phyloP scores from a whole-genome alignment of 2,113 vertebrate genomes.

The Glaucidium brasilianum region DNA sequence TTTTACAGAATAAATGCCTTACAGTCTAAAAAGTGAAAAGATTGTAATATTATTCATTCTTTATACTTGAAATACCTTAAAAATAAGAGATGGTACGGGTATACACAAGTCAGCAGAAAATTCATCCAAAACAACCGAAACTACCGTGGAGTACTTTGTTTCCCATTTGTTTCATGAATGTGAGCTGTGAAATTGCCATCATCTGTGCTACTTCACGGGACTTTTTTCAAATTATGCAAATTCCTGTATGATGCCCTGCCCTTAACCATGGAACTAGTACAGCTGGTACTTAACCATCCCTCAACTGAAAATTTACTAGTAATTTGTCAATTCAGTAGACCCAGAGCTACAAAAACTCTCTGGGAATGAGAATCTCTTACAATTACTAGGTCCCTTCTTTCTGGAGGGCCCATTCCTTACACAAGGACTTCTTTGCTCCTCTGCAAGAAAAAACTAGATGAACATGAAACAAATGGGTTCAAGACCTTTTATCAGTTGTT shows the following conservation, averaged over 20 bases:
- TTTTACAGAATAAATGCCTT: background rate
- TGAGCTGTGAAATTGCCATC: background rate
- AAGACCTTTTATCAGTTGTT: background rate
- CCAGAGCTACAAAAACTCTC: background rate
- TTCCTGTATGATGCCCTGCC: background rate
- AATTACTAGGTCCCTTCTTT: background rate
- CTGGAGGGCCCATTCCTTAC: background rate
- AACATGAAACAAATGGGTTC: background rate
- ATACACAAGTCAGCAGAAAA: background rate
- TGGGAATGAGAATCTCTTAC: background rate
- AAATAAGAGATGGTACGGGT: background rate
- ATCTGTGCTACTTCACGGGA: background rate
- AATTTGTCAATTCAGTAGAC: background rate
- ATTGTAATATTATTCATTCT: background rate
- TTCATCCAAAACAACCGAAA: background rate
- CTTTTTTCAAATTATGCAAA: background rate
- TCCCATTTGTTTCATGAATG: background rate
- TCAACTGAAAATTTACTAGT: background rate
- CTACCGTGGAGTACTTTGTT: background rate
- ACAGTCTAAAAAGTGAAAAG: background rate
- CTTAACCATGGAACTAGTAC: background rate
- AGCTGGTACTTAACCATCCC: background rate
- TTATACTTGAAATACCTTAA: background rate
- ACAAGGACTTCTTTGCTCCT: background rate
- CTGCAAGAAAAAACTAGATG: background rate